phyloP scores from a whole-genome alignment of 2,113 vertebrate genomes.

The Perca schrenkii region DNA sequence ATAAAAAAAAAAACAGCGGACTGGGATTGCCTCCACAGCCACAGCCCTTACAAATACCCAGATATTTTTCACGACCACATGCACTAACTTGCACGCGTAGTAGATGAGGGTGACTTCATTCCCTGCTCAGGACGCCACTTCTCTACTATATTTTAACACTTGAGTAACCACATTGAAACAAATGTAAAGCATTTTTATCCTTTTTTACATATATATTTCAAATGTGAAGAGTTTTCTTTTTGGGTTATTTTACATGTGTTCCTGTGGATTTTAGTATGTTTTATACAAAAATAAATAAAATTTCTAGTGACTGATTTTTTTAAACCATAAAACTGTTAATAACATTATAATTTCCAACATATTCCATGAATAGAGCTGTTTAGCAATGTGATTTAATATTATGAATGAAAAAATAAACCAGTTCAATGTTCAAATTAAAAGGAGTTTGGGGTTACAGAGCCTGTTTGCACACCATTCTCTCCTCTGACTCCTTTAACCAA shows the following conservation, averaged over 20 bases:
- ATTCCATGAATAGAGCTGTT: background rate
- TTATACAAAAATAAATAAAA: constrained; percentile 39
- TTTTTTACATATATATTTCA: constrained; percentile 4
- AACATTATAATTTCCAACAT: background rate
- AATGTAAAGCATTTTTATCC: background rate
- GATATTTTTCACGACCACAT: no score
- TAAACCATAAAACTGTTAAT: background rate
- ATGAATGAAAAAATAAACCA: background rate
- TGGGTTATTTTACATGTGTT: background rate
- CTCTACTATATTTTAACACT: background rate
- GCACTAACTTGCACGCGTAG: no score
- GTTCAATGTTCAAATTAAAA: background rate
- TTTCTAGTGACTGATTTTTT: background rate
- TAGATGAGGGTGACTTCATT: no score
- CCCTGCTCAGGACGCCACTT: no score
- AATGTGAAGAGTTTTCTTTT: background rate
- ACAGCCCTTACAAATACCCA: no score
- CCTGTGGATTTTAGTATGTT: constrained; percentile 12
- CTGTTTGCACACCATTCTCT: background rate
- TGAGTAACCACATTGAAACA: background rate
- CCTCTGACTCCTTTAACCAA: background rate
- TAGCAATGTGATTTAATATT: background rate
- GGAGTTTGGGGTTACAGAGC: constrained; percentile 15
- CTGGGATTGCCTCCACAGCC: no score
- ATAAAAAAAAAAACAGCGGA: no score